Conservation (phyloP, 2,113 vertebrate species). For the Vulpes vulpes region DNA sequence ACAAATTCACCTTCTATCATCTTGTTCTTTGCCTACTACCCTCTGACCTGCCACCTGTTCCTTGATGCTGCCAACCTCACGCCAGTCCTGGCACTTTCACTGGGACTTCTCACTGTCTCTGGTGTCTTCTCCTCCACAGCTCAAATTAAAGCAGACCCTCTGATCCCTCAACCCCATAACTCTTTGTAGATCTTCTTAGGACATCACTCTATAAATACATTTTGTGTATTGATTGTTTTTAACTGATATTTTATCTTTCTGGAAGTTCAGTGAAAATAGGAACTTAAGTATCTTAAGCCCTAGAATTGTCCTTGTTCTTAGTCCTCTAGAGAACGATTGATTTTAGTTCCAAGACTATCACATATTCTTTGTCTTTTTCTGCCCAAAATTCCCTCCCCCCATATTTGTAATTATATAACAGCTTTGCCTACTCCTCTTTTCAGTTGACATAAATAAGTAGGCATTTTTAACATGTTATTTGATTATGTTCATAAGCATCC, state of each 20-base stretch:
- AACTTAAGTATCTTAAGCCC: not conserved
- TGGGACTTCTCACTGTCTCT: not conserved
- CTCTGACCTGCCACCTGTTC: not conserved
- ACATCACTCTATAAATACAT: not conserved
- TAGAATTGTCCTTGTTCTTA: not conserved
- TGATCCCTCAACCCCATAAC: not conserved
- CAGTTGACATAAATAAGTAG: not conserved
- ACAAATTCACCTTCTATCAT: not conserved
- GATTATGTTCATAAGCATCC: not conserved
- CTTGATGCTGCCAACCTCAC: not conserved
- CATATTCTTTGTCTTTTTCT: not conserved
- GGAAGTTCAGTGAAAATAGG: not conserved
- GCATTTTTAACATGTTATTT: not conserved
- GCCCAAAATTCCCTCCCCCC: not conserved
- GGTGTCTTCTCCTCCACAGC: not conserved
- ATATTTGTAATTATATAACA: not conserved
- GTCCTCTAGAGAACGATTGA: not conserved
- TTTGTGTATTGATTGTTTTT: not conserved
- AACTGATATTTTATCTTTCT: constrained; percentile 1
- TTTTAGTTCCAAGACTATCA: not conserved
- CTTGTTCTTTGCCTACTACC: not conserved
- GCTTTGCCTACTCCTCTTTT: not conserved
- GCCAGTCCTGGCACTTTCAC: not conserved
- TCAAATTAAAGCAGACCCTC: not conserved
- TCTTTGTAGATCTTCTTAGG: not conserved